Conservation (phyloP, 2,797 vertebrate genomes). For the Spinus pinus region DNA sequence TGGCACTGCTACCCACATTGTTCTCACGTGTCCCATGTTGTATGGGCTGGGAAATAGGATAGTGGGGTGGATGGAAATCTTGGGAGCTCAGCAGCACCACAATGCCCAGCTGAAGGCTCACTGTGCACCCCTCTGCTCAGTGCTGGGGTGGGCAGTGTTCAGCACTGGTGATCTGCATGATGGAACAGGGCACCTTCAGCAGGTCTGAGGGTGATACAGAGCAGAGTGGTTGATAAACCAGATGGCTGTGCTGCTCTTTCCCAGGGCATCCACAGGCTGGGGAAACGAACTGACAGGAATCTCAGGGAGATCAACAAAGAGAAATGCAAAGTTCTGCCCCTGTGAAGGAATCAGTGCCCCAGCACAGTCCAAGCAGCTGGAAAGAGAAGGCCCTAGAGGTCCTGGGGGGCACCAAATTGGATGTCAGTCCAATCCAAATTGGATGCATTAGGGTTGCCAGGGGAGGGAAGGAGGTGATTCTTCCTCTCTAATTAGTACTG, state of each 20-base stretch:
- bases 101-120: not conserved
- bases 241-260: not conserved
- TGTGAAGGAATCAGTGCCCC: not conserved
- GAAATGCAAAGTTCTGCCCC: not conserved
- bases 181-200: not conserved
- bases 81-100: not conserved
- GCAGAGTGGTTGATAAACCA: not conserved
- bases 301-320: not conserved
- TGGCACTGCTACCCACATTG: fast-evolving
- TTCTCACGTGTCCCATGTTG: not conserved
- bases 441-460: not conserved
- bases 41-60: too few species aligned
- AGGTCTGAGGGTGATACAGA: not conserved
- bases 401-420: not conserved
- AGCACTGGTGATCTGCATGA: too few species aligned
- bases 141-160: not conserved
- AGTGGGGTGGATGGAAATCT: not conserved
- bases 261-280: not conserved
- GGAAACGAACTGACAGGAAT: not conserved
- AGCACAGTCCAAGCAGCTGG: not conserved
- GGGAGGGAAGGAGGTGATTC: not conserved
- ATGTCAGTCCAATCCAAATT: not conserved
- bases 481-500: not conserved
- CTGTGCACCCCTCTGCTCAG: not conserved
- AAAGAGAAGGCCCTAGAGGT: not conserved